Conservation (phyloP, 2,113 vertebrate species). For the Muntiacus muntjak region DNA sequence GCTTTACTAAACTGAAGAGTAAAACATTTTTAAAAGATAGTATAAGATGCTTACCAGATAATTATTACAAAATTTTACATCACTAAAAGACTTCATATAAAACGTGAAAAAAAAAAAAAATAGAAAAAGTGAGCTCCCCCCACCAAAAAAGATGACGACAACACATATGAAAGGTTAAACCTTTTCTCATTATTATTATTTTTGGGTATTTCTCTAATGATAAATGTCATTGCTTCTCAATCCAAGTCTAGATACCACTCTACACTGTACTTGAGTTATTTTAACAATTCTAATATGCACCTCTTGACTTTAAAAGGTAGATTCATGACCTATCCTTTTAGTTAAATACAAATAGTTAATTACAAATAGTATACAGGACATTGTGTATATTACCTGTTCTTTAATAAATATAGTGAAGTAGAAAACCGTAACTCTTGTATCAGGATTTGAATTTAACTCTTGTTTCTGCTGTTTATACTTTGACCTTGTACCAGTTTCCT, state of each 20-base stretch:
- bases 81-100: not conserved
- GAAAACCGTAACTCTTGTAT: not conserved
- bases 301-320: not conserved
- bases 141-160: not conserved
- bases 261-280: not conserved
- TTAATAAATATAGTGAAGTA: not conserved
- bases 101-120: not conserved
- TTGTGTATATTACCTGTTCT: not conserved
- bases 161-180: not conserved
- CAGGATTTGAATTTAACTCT: conserved; percentile 9
- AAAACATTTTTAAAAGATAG: not conserved
- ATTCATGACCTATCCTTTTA: not conserved
- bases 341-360: conserved; percentile 1
- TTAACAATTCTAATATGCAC: not conserved
- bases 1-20: not conserved
- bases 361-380: not conserved
- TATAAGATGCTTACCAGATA: conserved; percentile 3
- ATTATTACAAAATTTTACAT: not conserved
- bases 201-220: not conserved
- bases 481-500: not conserved
- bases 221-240: not conserved
- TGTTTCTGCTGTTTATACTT: not conserved
- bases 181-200: not conserved
- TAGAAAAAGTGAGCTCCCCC: not conserved
- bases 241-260: not conserved